Evolutionary conservation across 2,113 vertebrate genomes (phyloP).

Genomic region (Neodon shergylaensis): DNA sequence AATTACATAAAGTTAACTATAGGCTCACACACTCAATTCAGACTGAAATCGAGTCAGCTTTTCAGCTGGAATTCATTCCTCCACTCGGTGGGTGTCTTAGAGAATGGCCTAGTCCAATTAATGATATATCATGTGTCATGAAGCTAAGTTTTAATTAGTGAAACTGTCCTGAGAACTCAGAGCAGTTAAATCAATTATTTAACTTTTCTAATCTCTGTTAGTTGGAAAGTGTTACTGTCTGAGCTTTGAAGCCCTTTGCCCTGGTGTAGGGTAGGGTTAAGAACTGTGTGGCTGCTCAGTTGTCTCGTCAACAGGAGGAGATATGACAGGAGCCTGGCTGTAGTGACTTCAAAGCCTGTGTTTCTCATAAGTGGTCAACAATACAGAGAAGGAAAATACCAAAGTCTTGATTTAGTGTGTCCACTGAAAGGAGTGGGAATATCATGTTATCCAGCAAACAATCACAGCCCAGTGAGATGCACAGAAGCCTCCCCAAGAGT

Average conservation of each 20-base stretch:
- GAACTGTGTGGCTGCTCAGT: background rate
- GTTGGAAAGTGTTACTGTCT: background rate
- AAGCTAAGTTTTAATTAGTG: background rate
- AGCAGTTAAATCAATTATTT: slow-evolving; percentile 1
- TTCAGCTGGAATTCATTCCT: background rate
- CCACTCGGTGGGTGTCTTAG: background rate
- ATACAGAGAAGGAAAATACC: background rate
- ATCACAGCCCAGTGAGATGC: too few relatives aligned
- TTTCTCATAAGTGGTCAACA: background rate
- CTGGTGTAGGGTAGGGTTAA: background rate
- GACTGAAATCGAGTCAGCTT: background rate
- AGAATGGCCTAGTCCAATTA: background rate
- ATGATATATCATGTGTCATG: background rate
- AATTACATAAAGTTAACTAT: background rate
- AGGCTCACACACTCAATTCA: background rate
- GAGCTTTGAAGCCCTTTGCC: background rate
- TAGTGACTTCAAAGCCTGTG: background rate
- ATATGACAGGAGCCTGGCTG: background rate
- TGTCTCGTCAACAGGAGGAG: background rate
- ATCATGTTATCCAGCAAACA: background rate
- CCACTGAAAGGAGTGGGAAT: background rate
- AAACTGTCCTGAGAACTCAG: background rate
- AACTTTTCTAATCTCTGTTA: background rate
- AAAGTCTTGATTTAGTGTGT: background rate
- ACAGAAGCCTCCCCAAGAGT: background rate